Evolutionary conservation across 2,888 invertebrate species (phyloP).

Genomic region (Anarsia innoxiella): DNA sequence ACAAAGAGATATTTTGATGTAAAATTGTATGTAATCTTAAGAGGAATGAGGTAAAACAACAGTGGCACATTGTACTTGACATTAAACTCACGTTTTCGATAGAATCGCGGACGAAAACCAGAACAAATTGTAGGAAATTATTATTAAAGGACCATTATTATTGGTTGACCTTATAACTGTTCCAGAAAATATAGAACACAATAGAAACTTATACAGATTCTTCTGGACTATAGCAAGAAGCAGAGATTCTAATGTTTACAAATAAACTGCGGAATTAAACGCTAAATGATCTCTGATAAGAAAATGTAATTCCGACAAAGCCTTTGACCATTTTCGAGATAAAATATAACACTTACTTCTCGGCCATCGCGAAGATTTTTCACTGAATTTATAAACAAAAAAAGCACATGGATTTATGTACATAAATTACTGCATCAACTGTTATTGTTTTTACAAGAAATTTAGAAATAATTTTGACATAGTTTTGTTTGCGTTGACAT

Average conservation of each 20-base stretch:
- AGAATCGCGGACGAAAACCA: background rate
- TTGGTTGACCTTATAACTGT: background rate
- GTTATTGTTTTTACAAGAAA: constrained; percentile 62
- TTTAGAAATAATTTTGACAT: constrained; percentile 68
- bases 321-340: constrained; percentile 32
- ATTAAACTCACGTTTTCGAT: too few relatives aligned
- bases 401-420: constrained; percentile 53
- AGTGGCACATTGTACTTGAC: too few relatives aligned
- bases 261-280: constrained; percentile 14
- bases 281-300: too few relatives aligned
- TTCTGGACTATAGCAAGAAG: background rate
- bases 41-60: too few relatives aligned
- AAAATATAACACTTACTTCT: constrained; percentile 52
- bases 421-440: constrained; percentile 45
- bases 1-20: too few relatives aligned
- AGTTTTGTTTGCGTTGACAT: constrained; percentile 73
- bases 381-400: constrained; percentile 35
- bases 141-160: background rate
- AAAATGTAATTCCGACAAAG: constrained; percentile 23
- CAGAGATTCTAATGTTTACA: constrained; percentile 12
- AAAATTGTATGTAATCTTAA: too few relatives aligned
- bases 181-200: too few relatives aligned
- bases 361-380: constrained; percentile 53
- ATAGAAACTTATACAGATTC: too few relatives aligned
- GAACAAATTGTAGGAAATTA: background rate